Base-by-base conservation (phyloP, 2,113 vertebrate species). In the Dendrocopos noguchii region DNA sequence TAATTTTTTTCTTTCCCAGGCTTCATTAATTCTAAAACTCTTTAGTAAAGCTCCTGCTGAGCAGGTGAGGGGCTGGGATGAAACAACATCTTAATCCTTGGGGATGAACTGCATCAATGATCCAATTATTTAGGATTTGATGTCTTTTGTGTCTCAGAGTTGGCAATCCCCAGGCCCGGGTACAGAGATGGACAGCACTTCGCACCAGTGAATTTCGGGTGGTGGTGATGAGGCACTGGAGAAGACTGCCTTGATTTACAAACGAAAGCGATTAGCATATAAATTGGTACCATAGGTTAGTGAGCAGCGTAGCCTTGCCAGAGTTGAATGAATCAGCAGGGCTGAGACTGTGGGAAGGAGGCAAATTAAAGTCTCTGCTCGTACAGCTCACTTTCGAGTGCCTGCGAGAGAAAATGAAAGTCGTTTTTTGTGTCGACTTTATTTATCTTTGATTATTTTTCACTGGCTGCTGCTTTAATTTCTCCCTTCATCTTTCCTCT, bases 81-180 rank as follows among this genome's bases (percentile, higher is more conserved):
- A 95, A 91, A n/a, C 78, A 93, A 59, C 66, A 70, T 8, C 87
- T 94, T 91, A 96, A 94, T 95, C 95, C 85, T 53, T 0, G 3
- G 79, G 91, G 93, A 87, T 47, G 78, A 94, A 82, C 78, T 79
- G 66, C 70, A 93, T 95, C 96, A 91, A 19, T 56, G 93, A 95
- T 94, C 87, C 93, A 94, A 91, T 97, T 97, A 95, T 88, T 93
- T 83, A 55, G 47, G 94, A 94, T 92, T 79, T 94, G 78, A 91
- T 89, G 65, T 16, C 44, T 85, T 80, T 39, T 71, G 25, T 77
- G 50, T 84, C 74, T 85, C 34, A 0, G 29, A 93, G 91, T 4
- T 12, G 2, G 31, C 88, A 84, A 36, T 93, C 93, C 92, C 78
- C 78, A 65, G 70, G 46, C 63, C 59, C 42, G 84, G 1, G 13